Evolutionary conservation across 2,797 vertebrate species (phyloP).

Genomic region (Poecilia wingei): DNA sequence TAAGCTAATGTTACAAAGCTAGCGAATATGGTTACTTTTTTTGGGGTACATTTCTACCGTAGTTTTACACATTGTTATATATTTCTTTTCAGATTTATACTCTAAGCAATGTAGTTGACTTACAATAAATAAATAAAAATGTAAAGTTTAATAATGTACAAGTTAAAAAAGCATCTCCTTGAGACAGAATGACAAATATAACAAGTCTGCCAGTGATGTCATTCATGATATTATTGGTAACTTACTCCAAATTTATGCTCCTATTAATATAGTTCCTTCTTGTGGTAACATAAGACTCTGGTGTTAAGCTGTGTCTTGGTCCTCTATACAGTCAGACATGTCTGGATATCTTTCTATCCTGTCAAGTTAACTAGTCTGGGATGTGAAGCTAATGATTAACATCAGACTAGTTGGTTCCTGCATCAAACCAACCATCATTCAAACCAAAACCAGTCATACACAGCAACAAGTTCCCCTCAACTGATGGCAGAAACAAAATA

Average conservation of each 20-base stretch:
- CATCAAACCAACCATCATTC: neutral
- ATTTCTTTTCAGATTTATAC: neutral
- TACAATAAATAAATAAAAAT: no score
- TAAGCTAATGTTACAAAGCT: neutral
- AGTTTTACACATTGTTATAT: neutral
- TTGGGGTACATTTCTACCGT: neutral
- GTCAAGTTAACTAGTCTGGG: constrained; percentile 38
- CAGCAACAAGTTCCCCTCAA: neutral
- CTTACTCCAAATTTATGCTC: constrained; percentile 48
- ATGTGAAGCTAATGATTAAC: constrained; percentile 9
- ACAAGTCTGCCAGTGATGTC: constrained; percentile 26
- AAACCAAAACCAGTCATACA: neutral
- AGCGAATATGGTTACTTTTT: neutral
- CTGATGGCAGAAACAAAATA: no score
- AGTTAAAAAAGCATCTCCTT: neutral
- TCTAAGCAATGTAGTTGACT: neutral
- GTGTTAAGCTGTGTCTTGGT: constrained; percentile 51
- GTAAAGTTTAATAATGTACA: neutral
- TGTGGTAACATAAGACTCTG: constrained; percentile 64
- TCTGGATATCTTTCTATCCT: constrained; percentile 66
- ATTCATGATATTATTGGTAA: constrained; percentile 14
- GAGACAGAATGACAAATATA: neutral
- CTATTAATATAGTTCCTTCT: constrained; percentile 63
- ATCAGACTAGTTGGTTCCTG: neutral
- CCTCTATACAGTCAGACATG: constrained; percentile 46